Percentiles rank a stretch among this genome's conserved stretches.
These are phyloP conservation scores for Ophion ellenae DNA, from an alignment of 2,888 invertebrate genomes.

Conservation along the genomic window DNA sequence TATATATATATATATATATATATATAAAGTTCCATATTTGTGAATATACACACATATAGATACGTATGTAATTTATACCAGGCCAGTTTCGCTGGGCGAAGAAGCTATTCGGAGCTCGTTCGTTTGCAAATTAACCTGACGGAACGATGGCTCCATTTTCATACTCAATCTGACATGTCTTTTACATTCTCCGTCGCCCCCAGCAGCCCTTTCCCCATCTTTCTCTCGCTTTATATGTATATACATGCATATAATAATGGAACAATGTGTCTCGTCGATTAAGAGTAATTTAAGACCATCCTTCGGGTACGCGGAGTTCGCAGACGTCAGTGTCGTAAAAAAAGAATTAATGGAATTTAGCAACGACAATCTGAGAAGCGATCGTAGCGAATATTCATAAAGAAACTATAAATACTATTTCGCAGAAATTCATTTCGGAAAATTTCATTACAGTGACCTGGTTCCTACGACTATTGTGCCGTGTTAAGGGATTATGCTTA, in stretches of 20 bases:
- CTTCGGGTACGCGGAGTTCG: background rate
- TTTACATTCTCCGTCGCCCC: background rate
- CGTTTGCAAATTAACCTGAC: conserved; percentile 58
- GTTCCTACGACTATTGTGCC: background rate
- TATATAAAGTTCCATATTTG: background rate
- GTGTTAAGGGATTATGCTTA: background rate
- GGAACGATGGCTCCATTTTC: conserved; percentile 14
- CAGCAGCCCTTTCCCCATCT: conserved; percentile 14
- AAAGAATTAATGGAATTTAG: conserved; percentile 42
- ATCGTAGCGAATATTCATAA: background rate
- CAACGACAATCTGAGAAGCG: conserved; percentile 38
- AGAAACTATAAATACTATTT: background rate
- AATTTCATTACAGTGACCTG: background rate
- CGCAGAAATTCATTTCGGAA: background rate
- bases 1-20: background rate
- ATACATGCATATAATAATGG: conserved; percentile 6
- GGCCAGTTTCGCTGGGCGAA: conserved; percentile 11
- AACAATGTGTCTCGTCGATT: background rate
- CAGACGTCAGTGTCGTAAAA: conserved; percentile 34
- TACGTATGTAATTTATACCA: background rate
- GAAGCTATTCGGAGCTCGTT: conserved; percentile 60
- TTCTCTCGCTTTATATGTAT: background rate
- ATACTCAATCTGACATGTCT: background rate
- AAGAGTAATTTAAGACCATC: background rate
- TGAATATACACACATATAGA: background rate